Evolutionary conservation across 2,888 invertebrate species (phyloP), one percentile per base, ranked within the genome.

Genomic region (Diaperis boleti): DNA sequence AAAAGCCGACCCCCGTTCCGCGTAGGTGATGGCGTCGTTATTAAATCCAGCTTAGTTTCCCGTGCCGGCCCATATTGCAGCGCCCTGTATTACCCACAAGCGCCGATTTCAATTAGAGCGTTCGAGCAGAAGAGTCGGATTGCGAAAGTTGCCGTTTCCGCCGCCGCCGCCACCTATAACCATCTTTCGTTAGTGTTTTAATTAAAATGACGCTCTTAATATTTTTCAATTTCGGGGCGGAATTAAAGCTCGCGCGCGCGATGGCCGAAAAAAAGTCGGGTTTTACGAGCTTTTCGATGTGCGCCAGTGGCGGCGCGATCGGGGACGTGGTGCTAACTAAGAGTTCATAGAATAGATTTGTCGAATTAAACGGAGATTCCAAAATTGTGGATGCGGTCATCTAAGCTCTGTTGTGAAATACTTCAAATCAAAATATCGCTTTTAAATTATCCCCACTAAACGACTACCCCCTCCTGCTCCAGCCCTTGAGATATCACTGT

Each of bases 141-240:
- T 72, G 69, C 68, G 45, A 63, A 63, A 64, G 63, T 63, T 55
- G 33, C 26, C 6, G 63, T 63, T 55, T 22, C 26, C 6, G 6
- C 18, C 22, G 61, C 50, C 45, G 49, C 47, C 20, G 17, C 42
- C 67, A 71, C 75, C 73, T 72, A 72, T 69, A 73, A 72, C 71
- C 72, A 62, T 69, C 70, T 65, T 69, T 73, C 62, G 72, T 68
- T 74, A 75, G 72, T 73, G 74, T 76, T 79, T 79, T 79, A 79
- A 79, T 79, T 79, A 79, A 79, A 79, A 79, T 74, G 77, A 74
- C 76, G 76, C 75, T 77, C 78, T 78, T 78, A 78, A 79, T 79
- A 79, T 79, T 79, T 80, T 79, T 78, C 78, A 79, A 78, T 79
- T 79, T 76, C 73, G 73, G n/a, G 69, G 74, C 72, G 74, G 74